phyloP scores from a whole-genome alignment of 2,113 vertebrate species.

The Percina caprodes region DNA sequence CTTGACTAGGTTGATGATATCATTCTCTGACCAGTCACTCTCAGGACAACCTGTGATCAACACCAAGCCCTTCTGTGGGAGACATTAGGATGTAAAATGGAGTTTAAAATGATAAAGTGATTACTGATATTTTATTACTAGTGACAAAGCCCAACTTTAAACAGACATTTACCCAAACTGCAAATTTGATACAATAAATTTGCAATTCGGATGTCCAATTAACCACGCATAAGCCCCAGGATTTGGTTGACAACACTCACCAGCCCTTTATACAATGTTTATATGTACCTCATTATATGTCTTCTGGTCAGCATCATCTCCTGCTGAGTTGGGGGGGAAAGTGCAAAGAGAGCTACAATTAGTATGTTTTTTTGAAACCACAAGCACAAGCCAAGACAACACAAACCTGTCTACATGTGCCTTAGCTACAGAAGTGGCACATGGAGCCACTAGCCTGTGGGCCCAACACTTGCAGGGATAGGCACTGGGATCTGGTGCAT shows the following conservation, averaged over 20 bases:
- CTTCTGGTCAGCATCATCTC: slow-evolving; percentile 39
- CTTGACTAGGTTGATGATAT: slow-evolving; percentile 63
- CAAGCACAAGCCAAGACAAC: not conserved
- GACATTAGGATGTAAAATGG: not conserved
- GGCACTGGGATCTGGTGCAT: not conserved
- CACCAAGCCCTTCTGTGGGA: slow-evolving; percentile 57
- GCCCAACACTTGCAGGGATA: not conserved
- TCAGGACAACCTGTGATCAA: slow-evolving; percentile 74
- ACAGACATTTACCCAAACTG: not conserved
- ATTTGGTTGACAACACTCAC: not conserved
- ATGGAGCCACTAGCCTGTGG: not conserved
- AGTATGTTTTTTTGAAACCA: not conserved
- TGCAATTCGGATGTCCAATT: not conserved
- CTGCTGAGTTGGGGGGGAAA: slow-evolving; percentile 23
- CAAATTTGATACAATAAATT: not conserved
- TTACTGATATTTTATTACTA: not conserved
- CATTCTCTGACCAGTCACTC: slow-evolving; percentile 58
- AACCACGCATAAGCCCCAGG: too few relatives aligned
- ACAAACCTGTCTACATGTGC: not conserved
- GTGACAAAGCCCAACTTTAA: not conserved
- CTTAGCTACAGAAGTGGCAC: not conserved
- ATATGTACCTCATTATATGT: slow-evolving; percentile 53
- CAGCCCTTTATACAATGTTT: not conserved
- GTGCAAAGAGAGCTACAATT: not conserved
- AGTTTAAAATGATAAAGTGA: not conserved